These are phyloP conservation scores for Ormyrus thymus DNA, from an alignment of 2,888 invertebrate species.

Conservation along the genomic window DNA sequence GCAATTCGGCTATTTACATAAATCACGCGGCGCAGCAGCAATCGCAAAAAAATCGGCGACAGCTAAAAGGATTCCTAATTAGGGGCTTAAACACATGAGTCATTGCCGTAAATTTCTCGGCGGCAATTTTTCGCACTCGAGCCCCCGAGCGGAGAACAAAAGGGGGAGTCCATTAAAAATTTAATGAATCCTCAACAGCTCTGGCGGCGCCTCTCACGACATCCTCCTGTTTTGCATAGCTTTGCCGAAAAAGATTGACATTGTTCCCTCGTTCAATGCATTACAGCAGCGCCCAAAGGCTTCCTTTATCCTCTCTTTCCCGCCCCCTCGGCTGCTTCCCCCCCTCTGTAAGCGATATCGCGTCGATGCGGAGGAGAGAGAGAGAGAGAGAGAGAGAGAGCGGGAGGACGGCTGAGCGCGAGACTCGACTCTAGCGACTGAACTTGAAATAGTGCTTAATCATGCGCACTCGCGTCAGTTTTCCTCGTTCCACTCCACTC, in stretches of 20 bases:
- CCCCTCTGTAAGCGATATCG: not conserved
- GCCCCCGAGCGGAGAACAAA: not conserved
- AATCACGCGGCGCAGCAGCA: too few species aligned
- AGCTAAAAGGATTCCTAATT: too few species aligned
- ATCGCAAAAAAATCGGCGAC: too few species aligned
- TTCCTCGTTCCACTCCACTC: slow-evolving; percentile 8
- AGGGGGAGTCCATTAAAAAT: slow-evolving; percentile 16
- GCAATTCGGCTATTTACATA: too few species aligned
- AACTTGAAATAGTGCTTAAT: slow-evolving; percentile 52
- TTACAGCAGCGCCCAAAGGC: not conserved
- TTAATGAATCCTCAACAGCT: slow-evolving; percentile 4
- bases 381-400: slow-evolving; percentile 44
- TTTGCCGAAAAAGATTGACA: slow-evolving; percentile 37
- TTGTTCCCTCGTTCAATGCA: slow-evolving; percentile 23
- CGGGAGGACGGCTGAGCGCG: not conserved
- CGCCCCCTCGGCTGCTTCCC: not conserved
- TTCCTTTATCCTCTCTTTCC: not conserved
- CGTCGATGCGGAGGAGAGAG: slow-evolving; percentile 7
- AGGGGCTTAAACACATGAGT: too few species aligned
- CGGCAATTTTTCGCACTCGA: not conserved
- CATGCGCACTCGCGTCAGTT: slow-evolving; percentile 42
- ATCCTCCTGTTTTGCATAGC: slow-evolving; percentile 29
- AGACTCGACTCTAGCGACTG: slow-evolving; percentile 31
- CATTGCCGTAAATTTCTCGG: too few species aligned
- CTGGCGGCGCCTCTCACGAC: not conserved